A percentile compares a stretch with the other conserved stretches of the same genome.
These are phyloP conservation scores for Leucophora obtusa DNA, from an alignment of 2,888 invertebrate genomes.

Conservation along the genomic window DNA sequence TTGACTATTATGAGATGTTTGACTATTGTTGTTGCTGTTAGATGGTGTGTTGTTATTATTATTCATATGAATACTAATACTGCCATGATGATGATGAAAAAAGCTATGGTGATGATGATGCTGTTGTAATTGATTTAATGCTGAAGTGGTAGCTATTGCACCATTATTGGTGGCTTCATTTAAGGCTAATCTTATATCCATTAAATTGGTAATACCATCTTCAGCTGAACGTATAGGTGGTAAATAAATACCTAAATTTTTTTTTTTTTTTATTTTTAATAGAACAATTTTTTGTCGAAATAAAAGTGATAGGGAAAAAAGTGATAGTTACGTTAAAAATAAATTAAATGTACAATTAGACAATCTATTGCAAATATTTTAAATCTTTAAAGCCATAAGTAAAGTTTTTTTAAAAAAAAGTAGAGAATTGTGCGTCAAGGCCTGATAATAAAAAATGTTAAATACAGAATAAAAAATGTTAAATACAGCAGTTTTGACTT, in stretches of 20 bases:
- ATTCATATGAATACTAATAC: constrained; percentile 66
- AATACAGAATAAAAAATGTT: too few relatives aligned
- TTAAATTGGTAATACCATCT: constrained; percentile 75
- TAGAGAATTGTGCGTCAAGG: neutral
- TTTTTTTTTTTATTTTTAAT: constrained; percentile 19
- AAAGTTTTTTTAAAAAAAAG: neutral
- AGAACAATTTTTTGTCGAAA: constrained; percentile 19
- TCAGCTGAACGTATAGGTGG: constrained; percentile 72
- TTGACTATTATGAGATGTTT: constrained; percentile 28
- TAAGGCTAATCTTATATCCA: constrained; percentile 76
- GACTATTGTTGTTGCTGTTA: constrained; percentile 54
- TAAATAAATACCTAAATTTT: constrained; percentile 75
- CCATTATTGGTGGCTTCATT: constrained; percentile 73
- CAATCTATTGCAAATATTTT: neutral
- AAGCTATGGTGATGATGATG: constrained; percentile 65
- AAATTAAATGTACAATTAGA: neutral
- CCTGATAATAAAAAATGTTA: too few relatives aligned
- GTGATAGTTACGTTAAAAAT: constrained; percentile 5
- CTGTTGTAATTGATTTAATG: constrained; percentile 37
- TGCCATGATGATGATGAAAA: constrained; percentile 65
- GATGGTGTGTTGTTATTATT: constrained; percentile 68
- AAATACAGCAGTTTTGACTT: too few relatives aligned
- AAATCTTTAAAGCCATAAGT: neutral
- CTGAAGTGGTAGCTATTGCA: constrained; percentile 18
- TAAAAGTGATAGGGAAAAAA: constrained; percentile 33